Evolutionary conservation across 2,113 vertebrate species (phyloP).

Genomic region (Campylomormyrus tamandua): DNA sequence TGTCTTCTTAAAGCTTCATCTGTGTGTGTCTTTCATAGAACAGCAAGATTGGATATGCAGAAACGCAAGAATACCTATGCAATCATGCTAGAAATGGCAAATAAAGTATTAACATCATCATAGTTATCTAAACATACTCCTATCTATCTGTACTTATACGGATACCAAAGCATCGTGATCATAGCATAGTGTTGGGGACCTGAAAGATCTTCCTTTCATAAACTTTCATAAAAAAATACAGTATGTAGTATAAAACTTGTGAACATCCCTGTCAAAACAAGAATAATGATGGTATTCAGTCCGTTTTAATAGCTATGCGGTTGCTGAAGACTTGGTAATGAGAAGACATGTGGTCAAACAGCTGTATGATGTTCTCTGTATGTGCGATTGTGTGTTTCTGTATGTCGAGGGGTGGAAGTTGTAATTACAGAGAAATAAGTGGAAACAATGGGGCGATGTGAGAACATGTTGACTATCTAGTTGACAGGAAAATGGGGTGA

Average conservation of each 20-base stretch:
- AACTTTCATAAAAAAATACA: neutral
- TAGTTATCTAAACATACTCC: neutral
- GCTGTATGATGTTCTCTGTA: neutral
- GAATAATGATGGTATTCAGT: neutral
- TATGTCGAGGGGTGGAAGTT: neutral
- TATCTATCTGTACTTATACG: neutral
- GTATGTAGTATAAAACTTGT: neutral
- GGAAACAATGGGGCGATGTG: neutral
- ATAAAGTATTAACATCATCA: neutral
- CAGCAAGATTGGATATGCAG: neutral
- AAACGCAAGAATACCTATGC: neutral
- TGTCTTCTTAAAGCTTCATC: neutral
- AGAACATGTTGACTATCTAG: neutral
- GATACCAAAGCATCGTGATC: neutral
- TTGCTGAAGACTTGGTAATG: neutral
- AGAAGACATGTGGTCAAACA: neutral
- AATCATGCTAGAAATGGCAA: neutral
- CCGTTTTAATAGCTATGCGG: neutral
- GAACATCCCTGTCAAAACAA: neutral
- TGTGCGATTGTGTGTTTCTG: neutral
- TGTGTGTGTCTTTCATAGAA: neutral
- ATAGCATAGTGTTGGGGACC: neutral
- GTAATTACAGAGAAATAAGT: neutral
- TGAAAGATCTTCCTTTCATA: neutral
- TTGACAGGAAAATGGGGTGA: neutral